These are phyloP conservation scores for Drosophila rellima DNA, from an alignment of 2,888 invertebrate species.

Conservation along the genomic window DNA sequence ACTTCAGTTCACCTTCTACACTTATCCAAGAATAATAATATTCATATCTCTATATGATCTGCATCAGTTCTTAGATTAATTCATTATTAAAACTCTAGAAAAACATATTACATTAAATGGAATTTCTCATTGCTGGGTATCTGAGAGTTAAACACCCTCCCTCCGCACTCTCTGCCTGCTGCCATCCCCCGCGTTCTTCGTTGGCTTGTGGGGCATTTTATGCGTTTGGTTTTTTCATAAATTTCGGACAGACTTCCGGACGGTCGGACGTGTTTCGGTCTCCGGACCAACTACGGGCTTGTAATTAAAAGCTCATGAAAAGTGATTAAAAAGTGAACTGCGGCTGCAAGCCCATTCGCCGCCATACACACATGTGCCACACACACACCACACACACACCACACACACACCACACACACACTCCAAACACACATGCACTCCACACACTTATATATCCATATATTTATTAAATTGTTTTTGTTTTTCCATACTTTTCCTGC, in stretches of 20 bases:
- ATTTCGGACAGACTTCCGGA: conserved; percentile 43
- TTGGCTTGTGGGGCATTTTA: conserved; percentile 70
- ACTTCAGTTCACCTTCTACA: neutral
- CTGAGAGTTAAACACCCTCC: neutral
- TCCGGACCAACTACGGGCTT: conserved; percentile 44
- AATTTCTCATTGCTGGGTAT: conserved; percentile 31
- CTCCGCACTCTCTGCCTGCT: neutral
- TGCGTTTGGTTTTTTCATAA: conserved; percentile 68
- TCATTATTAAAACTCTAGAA: neutral
- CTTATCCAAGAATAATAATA: neutral
- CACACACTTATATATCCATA: conserved; percentile 8
- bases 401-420: conserved; percentile 12
- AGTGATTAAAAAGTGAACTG: conserved; percentile 81
- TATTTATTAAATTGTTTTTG: conserved; percentile 66
- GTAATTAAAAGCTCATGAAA: conserved; percentile 80
- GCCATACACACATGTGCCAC: conserved; percentile 30
- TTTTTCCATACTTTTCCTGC: conserved; percentile 37
- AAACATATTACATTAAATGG: neutral
- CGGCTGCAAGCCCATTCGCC: conserved; percentile 50
- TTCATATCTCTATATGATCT: no score
- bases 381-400: conserved; percentile 12
- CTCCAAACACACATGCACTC: conserved; percentile 3
- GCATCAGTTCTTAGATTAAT: neutral
- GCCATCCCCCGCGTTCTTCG: neutral
- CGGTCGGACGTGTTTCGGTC: conserved; percentile 11